Evolutionary conservation across 2,888 invertebrate genomes (phyloP).

Genomic region (Dione vanillae): DNA sequence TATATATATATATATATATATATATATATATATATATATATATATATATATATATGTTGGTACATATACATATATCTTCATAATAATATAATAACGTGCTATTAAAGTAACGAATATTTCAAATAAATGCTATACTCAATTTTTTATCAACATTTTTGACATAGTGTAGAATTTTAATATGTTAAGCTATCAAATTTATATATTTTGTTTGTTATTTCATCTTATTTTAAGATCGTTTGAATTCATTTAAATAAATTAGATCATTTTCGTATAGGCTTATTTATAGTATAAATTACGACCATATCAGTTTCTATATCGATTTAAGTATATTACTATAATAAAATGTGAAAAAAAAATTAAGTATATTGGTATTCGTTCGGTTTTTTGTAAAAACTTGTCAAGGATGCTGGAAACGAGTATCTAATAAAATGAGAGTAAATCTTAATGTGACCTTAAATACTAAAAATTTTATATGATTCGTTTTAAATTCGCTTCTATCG

Average conservation of each 20-base stretch:
- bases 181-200: background rate
- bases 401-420: constrained; percentile 9
- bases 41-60: too few relatives aligned
- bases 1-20: too few relatives aligned
- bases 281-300: constrained; percentile 12
- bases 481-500: background rate
- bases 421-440: background rate
- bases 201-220: constrained; percentile 18
- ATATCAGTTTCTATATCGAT: constrained; percentile 22
- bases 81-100: too few relatives aligned
- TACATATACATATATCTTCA: too few relatives aligned
- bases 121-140: background rate
- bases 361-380: background rate
- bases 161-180: background rate
- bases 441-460: constrained; percentile 4
- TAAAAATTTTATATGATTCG: background rate
- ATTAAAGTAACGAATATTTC: background rate
- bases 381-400: constrained; percentile 18
- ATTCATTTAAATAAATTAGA: constrained; percentile 24
- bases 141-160: background rate
- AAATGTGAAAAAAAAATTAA: constrained; percentile 16
- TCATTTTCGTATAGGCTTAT: constrained; percentile 15
- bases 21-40: too few relatives aligned
- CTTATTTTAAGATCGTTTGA: constrained; percentile 4
- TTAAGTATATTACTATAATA: constrained; percentile 14